Evolutionary conservation across 1,140 invertebrate species (phyloP), one percentile per base, ranked within the genome.

Genomic region (Dermatophagoides farinae): DNA sequence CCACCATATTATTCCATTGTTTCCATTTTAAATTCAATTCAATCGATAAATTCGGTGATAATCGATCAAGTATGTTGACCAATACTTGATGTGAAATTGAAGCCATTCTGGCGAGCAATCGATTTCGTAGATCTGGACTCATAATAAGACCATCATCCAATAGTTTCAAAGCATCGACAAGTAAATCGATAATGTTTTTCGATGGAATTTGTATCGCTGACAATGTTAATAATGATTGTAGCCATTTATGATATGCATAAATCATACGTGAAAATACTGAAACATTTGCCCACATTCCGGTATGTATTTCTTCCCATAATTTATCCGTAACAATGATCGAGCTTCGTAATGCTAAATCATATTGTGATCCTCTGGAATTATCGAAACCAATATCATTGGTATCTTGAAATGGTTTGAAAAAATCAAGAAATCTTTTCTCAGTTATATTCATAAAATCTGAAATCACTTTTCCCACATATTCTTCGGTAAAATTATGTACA

Each of bases 221-320:
- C 12, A 55, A 23, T 25, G 23, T 55, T 49, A 62, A 43, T 40
- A 70, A 52, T n/a, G 71, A 70, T 66, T 77, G 75, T 16, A 72
- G 62, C 14, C 81, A 67, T 62, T 79, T 78, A 64, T 77, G 76
- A 25, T 64, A 43, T 11, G 73, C 64, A 65, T 77, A 78, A 0
- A 71, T 46, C 40, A 73, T 66, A 57, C 77, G 65, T 75, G 75
- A 78, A n/a, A 65, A 61, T 2, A 71, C n/a, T 40, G 68, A 59
- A 14, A 90, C 85, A 68, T 81, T 76, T 74, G 82, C 85, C 83
- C 87, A 92, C 67, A 86, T 79, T 0, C 87, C 86, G 49, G 82
- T 82, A 72, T 90, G 87, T 14, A 90, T 75, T 65, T 78, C 73
- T 71, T 90, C 85, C 81, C 85, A 86, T 64, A 76, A 76, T 67